These are phyloP conservation scores for Euschistus heros DNA, from an alignment of 1,140 invertebrate species.

Conservation along the genomic window DNA sequence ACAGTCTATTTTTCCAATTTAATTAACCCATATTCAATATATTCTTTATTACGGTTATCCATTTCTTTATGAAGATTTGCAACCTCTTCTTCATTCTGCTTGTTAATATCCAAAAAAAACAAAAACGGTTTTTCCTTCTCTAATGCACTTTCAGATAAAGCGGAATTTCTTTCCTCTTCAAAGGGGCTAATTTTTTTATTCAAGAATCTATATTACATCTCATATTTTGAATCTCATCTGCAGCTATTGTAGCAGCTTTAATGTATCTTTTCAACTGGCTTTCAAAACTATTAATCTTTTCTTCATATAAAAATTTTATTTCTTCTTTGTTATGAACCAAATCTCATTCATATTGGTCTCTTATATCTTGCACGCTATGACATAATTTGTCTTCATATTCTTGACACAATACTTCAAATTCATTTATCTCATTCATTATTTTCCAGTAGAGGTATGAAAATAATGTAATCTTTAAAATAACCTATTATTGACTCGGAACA, in stretches of 20 bases:
- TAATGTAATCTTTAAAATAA: no score
- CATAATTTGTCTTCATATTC: slow-evolving; percentile 90
- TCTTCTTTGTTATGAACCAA: slow-evolving; percentile 79
- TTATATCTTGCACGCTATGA: slow-evolving; percentile 80
- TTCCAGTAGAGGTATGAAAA: no score
- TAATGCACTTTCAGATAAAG: slow-evolving; percentile 51
- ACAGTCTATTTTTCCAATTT: no score
- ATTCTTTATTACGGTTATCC: slow-evolving; percentile 77
- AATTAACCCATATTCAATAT: no score
- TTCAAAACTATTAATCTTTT: slow-evolving; percentile 42
- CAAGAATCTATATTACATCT: slow-evolving; percentile 60
- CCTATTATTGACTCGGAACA: no score
- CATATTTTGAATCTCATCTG: slow-evolving; percentile 66
- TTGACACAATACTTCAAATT: slow-evolving; percentile 73
- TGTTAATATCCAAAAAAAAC: slow-evolving; percentile 56
- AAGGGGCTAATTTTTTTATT: slow-evolving; percentile 61
- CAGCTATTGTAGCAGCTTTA: slow-evolving; percentile 46
- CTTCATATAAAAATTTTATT: slow-evolving; percentile 74
- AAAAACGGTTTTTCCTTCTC: slow-evolving; percentile 61
- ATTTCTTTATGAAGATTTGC: slow-evolving; percentile 69
- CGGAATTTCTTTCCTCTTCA: slow-evolving; percentile 53
- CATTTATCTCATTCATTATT: slow-evolving; percentile 59
- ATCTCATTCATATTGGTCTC: slow-evolving; percentile 85
- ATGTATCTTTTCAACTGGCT: slow-evolving; percentile 44
- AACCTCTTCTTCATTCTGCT: slow-evolving; percentile 68